Conservation (phyloP, 2,888 invertebrate species). For the Flexamia atlantica region DNA sequence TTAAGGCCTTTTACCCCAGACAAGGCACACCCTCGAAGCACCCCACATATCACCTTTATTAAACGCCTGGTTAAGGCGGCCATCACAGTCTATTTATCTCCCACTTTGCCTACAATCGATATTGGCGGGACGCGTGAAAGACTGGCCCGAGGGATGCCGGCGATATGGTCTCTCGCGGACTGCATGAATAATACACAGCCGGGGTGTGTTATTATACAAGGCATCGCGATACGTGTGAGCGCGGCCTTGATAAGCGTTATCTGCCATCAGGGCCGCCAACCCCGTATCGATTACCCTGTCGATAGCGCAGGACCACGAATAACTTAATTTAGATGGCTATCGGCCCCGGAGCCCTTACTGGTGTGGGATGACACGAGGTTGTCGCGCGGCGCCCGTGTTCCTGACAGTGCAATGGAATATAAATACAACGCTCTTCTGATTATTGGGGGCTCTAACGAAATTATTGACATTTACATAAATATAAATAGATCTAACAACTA, state of each 20-base stretch:
- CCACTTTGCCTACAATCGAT: too few relatives aligned
- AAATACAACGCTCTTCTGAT: too few relatives aligned
- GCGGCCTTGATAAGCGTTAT: constrained; percentile 37
- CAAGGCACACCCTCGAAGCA: too few relatives aligned
- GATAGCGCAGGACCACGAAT: constrained; percentile 45
- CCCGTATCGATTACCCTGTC: constrained; percentile 40
- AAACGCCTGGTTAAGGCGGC: too few relatives aligned
- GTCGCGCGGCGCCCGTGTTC: background rate
- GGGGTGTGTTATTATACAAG: constrained; percentile 42
- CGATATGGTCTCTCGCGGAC: background rate
- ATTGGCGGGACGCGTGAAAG: constrained; percentile 9
- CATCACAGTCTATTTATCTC: too few relatives aligned
- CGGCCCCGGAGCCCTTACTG: background rate
- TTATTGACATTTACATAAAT: too few relatives aligned
- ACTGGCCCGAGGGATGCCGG: background rate
- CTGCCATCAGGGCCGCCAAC: constrained; percentile 5
- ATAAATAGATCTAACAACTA: too few relatives aligned
- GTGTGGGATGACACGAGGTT: constrained; percentile 10
- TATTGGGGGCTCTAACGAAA: too few relatives aligned
- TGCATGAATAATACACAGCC: constrained; percentile 8
- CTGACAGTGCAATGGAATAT: too few relatives aligned
- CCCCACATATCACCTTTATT: too few relatives aligned
- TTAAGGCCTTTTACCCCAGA: too few relatives aligned
- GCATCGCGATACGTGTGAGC: constrained; percentile 42
- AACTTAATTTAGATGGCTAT: constrained; percentile 52